Evolutionary conservation across 2,797 vertebrate species (phyloP).

Genomic region (Fundulus diaphanus): DNA sequence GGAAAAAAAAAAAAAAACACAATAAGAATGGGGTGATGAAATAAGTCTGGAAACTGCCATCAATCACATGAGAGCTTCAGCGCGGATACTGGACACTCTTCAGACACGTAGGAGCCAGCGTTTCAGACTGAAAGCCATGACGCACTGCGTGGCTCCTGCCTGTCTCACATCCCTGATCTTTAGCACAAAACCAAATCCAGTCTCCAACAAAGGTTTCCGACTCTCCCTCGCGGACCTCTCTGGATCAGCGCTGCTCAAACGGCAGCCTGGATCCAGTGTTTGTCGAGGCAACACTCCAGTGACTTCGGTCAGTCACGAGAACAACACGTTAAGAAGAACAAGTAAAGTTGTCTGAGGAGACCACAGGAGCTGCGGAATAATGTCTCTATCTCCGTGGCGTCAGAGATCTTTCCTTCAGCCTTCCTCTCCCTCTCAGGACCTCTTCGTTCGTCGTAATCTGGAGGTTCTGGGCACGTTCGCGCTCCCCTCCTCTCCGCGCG

Average conservation of each 20-base stretch:
- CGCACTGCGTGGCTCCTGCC: constrained; percentile 80
- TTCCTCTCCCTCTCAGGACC: constrained; percentile 68
- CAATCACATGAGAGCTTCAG: constrained; percentile 77
- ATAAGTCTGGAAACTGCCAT: constrained; percentile 79
- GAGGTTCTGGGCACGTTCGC: constrained; percentile 81
- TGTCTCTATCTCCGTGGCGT: constrained; percentile 72
- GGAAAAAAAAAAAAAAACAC: constrained; percentile 46
- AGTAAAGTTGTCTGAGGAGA: constrained; percentile 54
- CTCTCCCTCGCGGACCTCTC: constrained; percentile 73
- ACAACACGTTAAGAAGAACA: constrained; percentile 42
- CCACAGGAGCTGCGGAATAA: constrained; percentile 65
- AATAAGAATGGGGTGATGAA: constrained; percentile 72
- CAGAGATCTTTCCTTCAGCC: constrained; percentile 69
- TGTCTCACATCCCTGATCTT: constrained; percentile 83
- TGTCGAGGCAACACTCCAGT: constrained; percentile 66
- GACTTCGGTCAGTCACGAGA: constrained; percentile 44
- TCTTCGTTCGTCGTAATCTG: constrained; percentile 82
- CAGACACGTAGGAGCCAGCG: constrained; percentile 82
- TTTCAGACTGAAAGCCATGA: constrained; percentile 78
- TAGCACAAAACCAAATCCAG: constrained; percentile 78
- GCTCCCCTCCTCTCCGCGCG: constrained; percentile 70
- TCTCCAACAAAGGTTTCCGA: constrained; percentile 78
- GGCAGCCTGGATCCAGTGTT: constrained; percentile 75
- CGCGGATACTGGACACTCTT: constrained; percentile 78
- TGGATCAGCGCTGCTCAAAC: constrained; percentile 72